Percentiles rank a stretch among this genome's conserved stretches.
Evolutionary conservation across 2,113 vertebrate species (phyloP).

Genomic region (Engraulis encrasicolus): DNA sequence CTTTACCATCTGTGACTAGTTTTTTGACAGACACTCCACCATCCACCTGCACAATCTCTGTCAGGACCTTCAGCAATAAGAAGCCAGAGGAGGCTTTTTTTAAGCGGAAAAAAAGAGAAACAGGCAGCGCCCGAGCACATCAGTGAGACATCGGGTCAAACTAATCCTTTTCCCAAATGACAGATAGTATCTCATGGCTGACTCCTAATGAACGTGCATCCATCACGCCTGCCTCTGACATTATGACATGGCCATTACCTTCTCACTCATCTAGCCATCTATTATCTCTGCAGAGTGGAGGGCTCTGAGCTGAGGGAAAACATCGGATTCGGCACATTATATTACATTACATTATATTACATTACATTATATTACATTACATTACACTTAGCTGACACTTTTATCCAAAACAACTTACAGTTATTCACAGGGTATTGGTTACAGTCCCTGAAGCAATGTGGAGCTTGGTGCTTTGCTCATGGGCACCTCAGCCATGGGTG

Average conservation of each 20-base stretch:
- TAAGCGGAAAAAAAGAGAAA: background rate
- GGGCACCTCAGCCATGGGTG: no score
- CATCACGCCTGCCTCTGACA: constrained; percentile 40
- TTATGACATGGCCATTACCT: constrained; percentile 46
- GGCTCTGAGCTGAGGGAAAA: background rate
- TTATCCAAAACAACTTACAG: no score
- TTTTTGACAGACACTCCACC: background rate
- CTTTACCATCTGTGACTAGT: background rate
- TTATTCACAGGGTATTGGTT: no score
- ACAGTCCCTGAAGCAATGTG: no score
- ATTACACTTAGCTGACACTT: no score
- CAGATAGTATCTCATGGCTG: constrained; percentile 41
- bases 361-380: no score
- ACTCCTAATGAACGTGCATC: constrained; percentile 51
- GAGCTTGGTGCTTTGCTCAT: no score
- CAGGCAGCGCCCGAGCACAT: background rate
- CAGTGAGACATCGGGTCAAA: constrained; percentile 20
- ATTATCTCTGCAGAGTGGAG: constrained; percentile 15
- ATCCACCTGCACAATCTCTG: background rate
- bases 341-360: no score
- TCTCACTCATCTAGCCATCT: constrained; percentile 34
- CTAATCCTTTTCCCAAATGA: constrained; percentile 42
- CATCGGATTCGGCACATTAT: no score
- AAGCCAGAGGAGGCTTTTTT: background rate
- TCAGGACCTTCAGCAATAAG: background rate